These are phyloP conservation scores for Karalla daura DNA, from an alignment of 2,797 vertebrate genomes.

Conservation along the genomic window DNA sequence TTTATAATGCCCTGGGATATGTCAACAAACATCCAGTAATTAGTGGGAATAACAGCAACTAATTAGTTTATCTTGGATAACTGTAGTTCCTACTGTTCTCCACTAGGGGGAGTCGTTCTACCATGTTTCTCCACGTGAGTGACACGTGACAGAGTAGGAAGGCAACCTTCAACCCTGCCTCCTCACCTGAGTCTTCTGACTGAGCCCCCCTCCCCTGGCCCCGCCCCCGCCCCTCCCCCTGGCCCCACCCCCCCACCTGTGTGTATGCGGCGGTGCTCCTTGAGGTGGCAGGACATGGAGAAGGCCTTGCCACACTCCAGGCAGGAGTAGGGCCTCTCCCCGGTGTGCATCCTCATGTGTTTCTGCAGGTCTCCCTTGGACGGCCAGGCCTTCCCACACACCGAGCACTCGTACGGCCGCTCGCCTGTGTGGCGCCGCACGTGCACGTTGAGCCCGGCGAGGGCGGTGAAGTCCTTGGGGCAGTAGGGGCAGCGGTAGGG, in stretches of 20 bases:
- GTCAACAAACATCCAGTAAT: too few relatives aligned
- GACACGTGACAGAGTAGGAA: too few relatives aligned
- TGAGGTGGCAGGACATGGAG: conserved; percentile 81
- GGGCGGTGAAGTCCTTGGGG: conserved; percentile 78
- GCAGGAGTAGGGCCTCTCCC: conserved; percentile 78
- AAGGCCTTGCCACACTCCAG: conserved; percentile 80
- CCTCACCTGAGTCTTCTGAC: too few relatives aligned
- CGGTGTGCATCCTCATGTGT: conserved; percentile 80
- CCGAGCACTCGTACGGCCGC: conserved; percentile 79
- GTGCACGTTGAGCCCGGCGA: conserved; percentile 83
- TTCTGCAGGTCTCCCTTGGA: conserved; percentile 81
- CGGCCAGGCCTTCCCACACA: conserved; percentile 81
- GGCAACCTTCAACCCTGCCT: too few relatives aligned
- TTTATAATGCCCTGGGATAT: too few relatives aligned
- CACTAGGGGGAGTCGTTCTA: too few relatives aligned
- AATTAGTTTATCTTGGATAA: too few relatives aligned
- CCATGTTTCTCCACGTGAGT: too few relatives aligned
- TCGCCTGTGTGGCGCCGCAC: conserved; percentile 81
- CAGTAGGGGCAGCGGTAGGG: conserved; percentile 80
- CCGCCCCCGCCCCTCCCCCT: too few relatives aligned
- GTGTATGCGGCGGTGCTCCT: conserved; percentile 79
- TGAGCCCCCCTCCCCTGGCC: too few relatives aligned
- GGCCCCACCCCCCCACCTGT: conserved; percentile 59
- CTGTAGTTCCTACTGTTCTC: too few relatives aligned
- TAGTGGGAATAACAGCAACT: too few relatives aligned